Evolutionary conservation across 2,888 invertebrate genomes (phyloP).

Genomic region (Hypselothyrea guttata): DNA sequence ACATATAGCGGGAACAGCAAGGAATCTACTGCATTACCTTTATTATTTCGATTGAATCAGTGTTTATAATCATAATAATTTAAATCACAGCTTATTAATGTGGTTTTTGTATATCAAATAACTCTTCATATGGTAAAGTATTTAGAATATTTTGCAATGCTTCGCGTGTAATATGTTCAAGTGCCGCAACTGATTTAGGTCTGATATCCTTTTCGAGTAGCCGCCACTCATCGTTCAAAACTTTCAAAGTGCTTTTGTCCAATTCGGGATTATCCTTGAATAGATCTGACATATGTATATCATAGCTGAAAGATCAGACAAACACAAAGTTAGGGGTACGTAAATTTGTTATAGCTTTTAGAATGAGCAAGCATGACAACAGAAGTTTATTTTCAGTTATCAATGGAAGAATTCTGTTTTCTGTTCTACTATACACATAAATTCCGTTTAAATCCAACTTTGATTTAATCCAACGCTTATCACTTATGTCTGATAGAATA

Average conservation of each 20-base stretch:
- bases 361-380: too few species aligned
- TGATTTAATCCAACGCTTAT: too few species aligned
- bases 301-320: not conserved
- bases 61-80: not conserved
- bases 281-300: slow-evolving; percentile 6
- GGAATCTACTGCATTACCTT: too few species aligned
- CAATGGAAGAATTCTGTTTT: too few species aligned
- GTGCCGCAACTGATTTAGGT: slow-evolving; percentile 8
- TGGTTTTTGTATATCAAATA: not conserved
- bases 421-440: too few species aligned
- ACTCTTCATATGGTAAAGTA: slow-evolving; percentile 7
- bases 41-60: not conserved
- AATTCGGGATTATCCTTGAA: slow-evolving; percentile 11
- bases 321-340: not conserved
- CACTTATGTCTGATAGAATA: too few species aligned
- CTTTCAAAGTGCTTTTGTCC: slow-evolving; percentile 14
- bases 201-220: not conserved
- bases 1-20: not conserved
- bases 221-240: slow-evolving; percentile 14
- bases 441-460: too few species aligned
- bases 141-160: slow-evolving; percentile 11
- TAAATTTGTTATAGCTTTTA: too few species aligned
- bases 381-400: too few species aligned
- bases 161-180: not conserved
- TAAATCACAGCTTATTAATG: not conserved